A percentile compares a stretch with the other conserved stretches of the same genome.
These are phyloP conservation scores for Sylvilagus floridanus DNA, from an alignment of 2,797 vertebrate species.

Conservation along the genomic window DNA sequence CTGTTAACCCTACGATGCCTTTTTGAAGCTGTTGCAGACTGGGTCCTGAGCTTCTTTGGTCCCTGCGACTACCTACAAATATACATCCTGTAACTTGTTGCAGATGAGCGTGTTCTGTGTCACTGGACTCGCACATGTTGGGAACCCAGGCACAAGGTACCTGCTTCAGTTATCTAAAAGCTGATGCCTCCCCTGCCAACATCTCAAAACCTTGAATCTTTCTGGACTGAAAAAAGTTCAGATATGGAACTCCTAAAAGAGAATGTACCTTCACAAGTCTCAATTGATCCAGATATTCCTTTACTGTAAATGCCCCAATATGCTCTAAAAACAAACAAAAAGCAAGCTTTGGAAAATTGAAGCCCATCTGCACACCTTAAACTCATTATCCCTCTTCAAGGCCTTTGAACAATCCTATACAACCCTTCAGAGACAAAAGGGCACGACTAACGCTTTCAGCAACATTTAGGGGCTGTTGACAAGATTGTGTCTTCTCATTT, in stretches of 20 bases:
- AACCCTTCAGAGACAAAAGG: neutral
- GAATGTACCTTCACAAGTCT: neutral
- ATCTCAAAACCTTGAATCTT: neutral
- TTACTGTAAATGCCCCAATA: neutral
- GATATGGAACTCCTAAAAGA: neutral
- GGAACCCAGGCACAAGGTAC: neutral
- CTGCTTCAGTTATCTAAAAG: neutral
- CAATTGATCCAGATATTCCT: neutral
- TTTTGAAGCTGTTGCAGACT: too few species aligned
- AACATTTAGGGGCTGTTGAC: neutral
- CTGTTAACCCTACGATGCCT: too few species aligned
- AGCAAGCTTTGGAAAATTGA: neutral
- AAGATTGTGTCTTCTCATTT: constrained; percentile 1
- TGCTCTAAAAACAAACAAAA: neutral
- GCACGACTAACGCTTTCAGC: neutral
- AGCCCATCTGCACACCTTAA: neutral
- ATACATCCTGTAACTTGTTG: neutral
- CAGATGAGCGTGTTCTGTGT: neutral
- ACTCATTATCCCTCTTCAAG: neutral
- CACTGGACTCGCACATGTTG: neutral
- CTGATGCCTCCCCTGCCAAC: neutral
- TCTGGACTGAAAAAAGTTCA: neutral
- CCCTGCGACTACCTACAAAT: neutral
- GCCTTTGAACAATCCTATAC: neutral
- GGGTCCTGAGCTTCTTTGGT: neutral